These are phyloP conservation scores for Syngnathus rostellatus DNA, from an alignment of 2,797 vertebrate species.

Conservation along the genomic window DNA sequence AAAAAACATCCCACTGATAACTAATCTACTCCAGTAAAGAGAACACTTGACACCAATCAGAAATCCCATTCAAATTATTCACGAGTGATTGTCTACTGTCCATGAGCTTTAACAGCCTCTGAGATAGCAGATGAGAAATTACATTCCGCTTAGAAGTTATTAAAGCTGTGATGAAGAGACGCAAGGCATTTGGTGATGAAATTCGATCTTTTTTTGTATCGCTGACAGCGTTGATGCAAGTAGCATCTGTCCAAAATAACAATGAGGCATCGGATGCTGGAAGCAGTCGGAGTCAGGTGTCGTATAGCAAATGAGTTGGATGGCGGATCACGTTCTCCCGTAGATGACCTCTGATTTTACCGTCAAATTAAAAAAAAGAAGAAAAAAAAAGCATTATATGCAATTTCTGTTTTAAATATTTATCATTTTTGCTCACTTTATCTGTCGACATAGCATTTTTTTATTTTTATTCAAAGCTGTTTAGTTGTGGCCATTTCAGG, in stretches of 20 bases:
- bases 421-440: too few species aligned
- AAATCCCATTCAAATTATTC: neutral
- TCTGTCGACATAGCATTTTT: too few species aligned
- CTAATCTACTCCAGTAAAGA: neutral
- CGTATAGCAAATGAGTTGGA: constrained; percentile 10
- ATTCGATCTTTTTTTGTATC: neutral
- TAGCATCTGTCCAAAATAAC: constrained; percentile 8
- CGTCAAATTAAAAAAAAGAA: constrained; percentile 1
- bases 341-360: constrained; percentile 6
- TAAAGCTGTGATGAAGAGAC: neutral
- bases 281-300: constrained; percentile 31
- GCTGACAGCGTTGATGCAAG: constrained; percentile 1
- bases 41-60: neutral
- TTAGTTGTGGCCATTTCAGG: neutral
- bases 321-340: constrained; percentile 16
- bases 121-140: neutral
- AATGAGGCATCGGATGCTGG: constrained; percentile 25
- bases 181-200: neutral
- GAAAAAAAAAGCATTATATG: too few species aligned
- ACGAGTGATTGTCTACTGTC: neutral
- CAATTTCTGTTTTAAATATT: too few species aligned
- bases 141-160: neutral
- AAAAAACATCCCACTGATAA: too few species aligned
- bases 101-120: neutral
- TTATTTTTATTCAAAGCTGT: neutral